These are phyloP conservation scores for Tetragonula clypearis DNA, from an alignment of 1,140 invertebrate genomes.

Conservation along the genomic window DNA sequence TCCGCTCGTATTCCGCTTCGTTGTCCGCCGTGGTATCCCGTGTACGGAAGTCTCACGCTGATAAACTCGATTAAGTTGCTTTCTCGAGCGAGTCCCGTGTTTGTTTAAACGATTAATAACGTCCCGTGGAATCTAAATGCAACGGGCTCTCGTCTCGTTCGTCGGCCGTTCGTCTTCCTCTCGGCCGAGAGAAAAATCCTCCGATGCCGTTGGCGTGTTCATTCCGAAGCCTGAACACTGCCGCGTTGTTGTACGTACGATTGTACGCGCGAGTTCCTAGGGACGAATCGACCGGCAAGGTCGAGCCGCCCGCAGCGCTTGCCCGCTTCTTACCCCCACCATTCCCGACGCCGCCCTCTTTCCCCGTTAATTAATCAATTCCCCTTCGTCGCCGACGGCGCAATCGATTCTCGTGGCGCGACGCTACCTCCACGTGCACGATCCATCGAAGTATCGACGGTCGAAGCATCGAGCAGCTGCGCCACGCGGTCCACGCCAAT, in stretches of 20 bases:
- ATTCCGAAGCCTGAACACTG: neutral
- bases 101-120: slow-evolving; percentile 53
- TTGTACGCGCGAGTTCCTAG: slow-evolving; percentile 27
- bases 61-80: slow-evolving; percentile 48
- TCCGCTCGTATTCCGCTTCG: neutral
- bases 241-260: neutral
- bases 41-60: slow-evolving; percentile 52
- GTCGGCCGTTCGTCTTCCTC: neutral
- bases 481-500: slow-evolving; percentile 10
- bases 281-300: slow-evolving; percentile 50
- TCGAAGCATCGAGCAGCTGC: slow-evolving; percentile 27
- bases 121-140: slow-evolving; percentile 26
- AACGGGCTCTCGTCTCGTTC: neutral
- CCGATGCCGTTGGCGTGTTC: neutral
- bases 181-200: neutral
- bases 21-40: neutral
- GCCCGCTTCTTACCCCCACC: too few species aligned
- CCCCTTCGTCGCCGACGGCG: slow-evolving; percentile 39
- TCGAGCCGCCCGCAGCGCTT: slow-evolving; percentile 15
- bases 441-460: slow-evolving; percentile 1
- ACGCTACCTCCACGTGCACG: slow-evolving; percentile 19
- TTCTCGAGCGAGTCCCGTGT: slow-evolving; percentile 38
- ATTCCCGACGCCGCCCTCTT: slow-evolving; percentile 41
- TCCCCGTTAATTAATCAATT: slow-evolving; percentile 63
- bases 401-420: slow-evolving; percentile 2